Conservation (phyloP, 2,888 invertebrate species). For the Patella pellucida region DNA sequence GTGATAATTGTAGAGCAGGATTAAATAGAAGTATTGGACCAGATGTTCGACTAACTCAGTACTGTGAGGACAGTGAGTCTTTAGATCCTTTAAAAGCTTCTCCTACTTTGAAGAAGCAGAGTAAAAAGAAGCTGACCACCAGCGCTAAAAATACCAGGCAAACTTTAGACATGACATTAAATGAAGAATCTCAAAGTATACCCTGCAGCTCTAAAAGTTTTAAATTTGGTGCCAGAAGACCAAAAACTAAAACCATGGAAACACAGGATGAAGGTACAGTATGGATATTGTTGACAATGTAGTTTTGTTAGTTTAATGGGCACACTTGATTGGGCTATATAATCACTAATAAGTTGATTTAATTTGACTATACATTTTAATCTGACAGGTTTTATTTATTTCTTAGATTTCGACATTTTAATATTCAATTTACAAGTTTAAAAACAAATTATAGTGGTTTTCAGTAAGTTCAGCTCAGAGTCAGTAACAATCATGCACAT, state of each 20-base stretch:
- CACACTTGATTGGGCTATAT: no score
- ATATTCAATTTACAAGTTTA: no score
- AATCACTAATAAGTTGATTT: no score
- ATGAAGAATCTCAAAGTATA: constrained; percentile 41
- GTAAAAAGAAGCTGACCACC: background rate
- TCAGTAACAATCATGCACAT: no score
- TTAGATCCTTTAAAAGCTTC: background rate
- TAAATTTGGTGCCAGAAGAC: constrained; percentile 40
- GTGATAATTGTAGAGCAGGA: background rate
- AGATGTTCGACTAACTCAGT: constrained; percentile 40
- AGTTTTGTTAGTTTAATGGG: background rate
- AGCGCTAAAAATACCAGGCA: background rate
- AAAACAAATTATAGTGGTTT: no score
- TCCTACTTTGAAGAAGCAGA: background rate
- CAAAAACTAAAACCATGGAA: background rate
- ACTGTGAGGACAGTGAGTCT: constrained; percentile 31
- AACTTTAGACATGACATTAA: constrained; percentile 24
- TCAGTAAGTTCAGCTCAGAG: no score
- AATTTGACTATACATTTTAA: no score
- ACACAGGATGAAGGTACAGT: background rate
- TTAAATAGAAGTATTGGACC: constrained; percentile 50
- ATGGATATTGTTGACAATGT: no score
- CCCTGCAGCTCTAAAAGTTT: constrained; percentile 42
- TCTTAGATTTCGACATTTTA: no score
- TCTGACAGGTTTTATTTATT: no score